Percentiles rank a stretch among this genome's conserved stretches.
Conservation (phyloP, 1,140 invertebrate genomes). For the Bradynema listronoti region DNA sequence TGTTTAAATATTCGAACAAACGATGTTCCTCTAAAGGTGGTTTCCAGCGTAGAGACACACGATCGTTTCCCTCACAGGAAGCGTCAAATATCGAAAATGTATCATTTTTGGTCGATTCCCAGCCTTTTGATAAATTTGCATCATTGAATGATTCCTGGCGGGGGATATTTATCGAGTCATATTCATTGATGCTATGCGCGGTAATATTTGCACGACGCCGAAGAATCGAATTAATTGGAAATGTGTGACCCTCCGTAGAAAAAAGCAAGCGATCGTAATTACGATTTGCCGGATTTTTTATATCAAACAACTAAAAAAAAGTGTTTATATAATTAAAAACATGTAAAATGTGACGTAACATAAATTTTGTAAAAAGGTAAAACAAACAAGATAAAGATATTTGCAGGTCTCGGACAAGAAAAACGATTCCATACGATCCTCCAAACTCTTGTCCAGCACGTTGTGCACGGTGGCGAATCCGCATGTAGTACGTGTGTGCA, state of each 20-base stretch:
- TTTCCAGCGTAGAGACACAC: too few species aligned
- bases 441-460: constrained; percentile 82
- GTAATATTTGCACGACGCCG: too few species aligned
- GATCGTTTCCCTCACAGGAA: too few species aligned
- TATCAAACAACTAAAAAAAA: constrained; percentile 67
- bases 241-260: constrained; percentile 68
- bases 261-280: constrained; percentile 64
- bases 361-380: constrained; percentile 1
- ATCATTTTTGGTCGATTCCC: too few species aligned
- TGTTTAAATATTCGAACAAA: too few species aligned
- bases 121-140: too few species aligned
- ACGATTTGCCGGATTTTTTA: constrained; percentile 66
- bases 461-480: constrained; percentile 70
- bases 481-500: constrained; percentile 64
- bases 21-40: too few species aligned
- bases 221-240: constrained; percentile 66
- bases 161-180: too few species aligned
- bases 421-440: constrained; percentile 98
- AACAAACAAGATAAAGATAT: constrained; percentile 75
- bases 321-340: too few species aligned
- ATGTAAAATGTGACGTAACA: neutral
- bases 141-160: too few species aligned
- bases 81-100: too few species aligned
- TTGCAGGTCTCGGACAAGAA: constrained; percentile 97
- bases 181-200: too few species aligned